phyloP scores from a whole-genome alignment of 2,113 vertebrate species.

The Elachura formosa region DNA sequence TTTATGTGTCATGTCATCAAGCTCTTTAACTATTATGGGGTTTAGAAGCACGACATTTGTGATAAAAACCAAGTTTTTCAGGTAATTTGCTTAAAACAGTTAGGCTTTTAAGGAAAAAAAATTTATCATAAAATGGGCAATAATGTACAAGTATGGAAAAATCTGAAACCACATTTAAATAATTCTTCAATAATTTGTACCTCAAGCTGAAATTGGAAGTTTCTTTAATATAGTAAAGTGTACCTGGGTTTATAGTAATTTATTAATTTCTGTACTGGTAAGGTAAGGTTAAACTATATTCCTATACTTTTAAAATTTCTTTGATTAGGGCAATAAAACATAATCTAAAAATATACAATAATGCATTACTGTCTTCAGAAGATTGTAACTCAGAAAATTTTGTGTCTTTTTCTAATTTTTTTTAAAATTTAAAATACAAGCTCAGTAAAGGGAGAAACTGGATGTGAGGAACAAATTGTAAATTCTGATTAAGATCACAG shows the following conservation, averaged over 20 bases:
- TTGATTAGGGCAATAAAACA: not conserved
- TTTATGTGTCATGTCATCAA: not conserved
- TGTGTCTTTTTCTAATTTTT: not conserved
- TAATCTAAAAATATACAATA: not conserved
- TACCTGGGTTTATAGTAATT: not conserved
- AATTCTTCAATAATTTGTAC: not conserved
- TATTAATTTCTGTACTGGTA: not conserved
- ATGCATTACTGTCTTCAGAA: not conserved
- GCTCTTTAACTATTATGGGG: not conserved
- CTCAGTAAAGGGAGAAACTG: not conserved
- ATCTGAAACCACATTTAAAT: not conserved
- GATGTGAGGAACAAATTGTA: not conserved
- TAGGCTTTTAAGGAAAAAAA: not conserved
- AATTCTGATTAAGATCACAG: not conserved
- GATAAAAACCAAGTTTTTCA: not conserved
- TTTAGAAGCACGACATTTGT: not conserved
- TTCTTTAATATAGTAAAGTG: not conserved
- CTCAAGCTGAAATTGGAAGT: not conserved
- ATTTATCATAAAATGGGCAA: not conserved
- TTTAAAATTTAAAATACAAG: not conserved
- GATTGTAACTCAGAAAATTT: not conserved
- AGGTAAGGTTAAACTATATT: not conserved
- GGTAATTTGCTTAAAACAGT: not conserved
- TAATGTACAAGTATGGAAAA: not conserved
- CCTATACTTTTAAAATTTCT: not conserved